These are phyloP conservation scores for Echinometra lucunter DNA, from an alignment of 53 echinoderm and acorn worm genomes.

Conservation along the genomic window DNA sequence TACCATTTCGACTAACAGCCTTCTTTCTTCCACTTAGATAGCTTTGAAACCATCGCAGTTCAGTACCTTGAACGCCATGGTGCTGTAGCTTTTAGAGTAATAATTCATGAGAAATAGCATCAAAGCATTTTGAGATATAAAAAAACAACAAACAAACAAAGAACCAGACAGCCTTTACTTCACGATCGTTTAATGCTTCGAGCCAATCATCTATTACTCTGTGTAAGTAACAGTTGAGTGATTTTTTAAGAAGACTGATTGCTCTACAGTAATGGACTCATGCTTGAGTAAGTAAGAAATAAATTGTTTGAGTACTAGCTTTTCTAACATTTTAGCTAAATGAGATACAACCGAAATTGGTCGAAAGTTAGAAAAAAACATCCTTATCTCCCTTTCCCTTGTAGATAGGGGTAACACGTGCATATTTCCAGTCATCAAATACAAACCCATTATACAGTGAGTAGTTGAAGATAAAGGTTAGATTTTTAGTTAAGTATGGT, in stretches of 20 bases:
- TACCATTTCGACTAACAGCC: no score
- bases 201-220: conserved; percentile 48
- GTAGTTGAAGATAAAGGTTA: neutral
- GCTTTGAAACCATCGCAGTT: conserved; percentile 9
- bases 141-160: no score
- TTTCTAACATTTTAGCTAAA: conserved; percentile 33
- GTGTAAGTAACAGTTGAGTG: neutral
- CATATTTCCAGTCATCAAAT: no score
- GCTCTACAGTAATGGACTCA: conserved; percentile 21
- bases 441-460: no score
- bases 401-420: conserved; percentile 26
- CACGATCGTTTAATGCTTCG: conserved; percentile 19
- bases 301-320: conserved; percentile 9
- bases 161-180: neutral
- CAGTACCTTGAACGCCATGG: conserved; percentile 11
- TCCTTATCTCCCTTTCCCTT: conserved; percentile 19
- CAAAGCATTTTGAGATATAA: conserved; percentile 34
- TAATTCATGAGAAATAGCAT: conserved; percentile 48
- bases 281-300: neutral
- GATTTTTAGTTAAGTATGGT: neutral
- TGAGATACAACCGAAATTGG: conserved; percentile 54
- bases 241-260: conserved; percentile 17
- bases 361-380: conserved; percentile 17
- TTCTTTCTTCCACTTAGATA: conserved; percentile 5
- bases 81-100: neutral